Conservation (phyloP, 2,113 vertebrate genomes). For the Myxocyprinus asiaticus region DNA sequence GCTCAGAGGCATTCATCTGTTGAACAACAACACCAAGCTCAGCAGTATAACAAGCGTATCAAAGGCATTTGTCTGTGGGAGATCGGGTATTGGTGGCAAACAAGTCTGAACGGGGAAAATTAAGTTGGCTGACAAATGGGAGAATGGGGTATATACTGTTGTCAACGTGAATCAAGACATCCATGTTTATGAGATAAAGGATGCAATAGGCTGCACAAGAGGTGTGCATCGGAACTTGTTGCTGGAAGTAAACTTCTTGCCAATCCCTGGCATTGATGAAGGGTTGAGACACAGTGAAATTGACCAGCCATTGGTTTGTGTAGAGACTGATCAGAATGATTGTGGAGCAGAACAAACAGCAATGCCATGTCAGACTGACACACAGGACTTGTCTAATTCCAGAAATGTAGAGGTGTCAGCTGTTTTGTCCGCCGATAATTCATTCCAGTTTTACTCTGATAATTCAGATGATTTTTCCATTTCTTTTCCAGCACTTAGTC, state of each 20-base stretch:
- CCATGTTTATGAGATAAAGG: constrained; percentile 34
- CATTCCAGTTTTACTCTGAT: too few species aligned
- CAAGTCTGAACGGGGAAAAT: constrained; percentile 43
- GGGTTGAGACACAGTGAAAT: neutral
- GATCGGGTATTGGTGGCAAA: constrained; percentile 45
- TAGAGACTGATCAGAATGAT: neutral
- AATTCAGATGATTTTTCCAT: too few species aligned
- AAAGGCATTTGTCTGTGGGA: constrained; percentile 43
- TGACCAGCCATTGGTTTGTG: neutral
- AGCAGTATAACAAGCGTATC: neutral
- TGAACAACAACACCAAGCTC: constrained; percentile 25
- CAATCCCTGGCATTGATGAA: neutral
- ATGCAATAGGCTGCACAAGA: neutral
- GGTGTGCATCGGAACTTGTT: constrained; percentile 41
- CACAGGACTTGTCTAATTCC: neutral
- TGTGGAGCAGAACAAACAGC: neutral
- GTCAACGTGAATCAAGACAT: constrained; percentile 16
- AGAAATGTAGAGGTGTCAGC: neutral
- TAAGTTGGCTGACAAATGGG: constrained; percentile 10
- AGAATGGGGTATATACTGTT: constrained; percentile 31
- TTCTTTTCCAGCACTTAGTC: too few species aligned
- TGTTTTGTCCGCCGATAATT: too few species aligned
- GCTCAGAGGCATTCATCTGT: constrained; percentile 33
- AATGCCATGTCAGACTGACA: neutral
- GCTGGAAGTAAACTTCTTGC: constrained; percentile 43